Evolutionary conservation across 2,113 vertebrate genomes (phyloP).

Genomic region (Bubo bubo): DNA sequence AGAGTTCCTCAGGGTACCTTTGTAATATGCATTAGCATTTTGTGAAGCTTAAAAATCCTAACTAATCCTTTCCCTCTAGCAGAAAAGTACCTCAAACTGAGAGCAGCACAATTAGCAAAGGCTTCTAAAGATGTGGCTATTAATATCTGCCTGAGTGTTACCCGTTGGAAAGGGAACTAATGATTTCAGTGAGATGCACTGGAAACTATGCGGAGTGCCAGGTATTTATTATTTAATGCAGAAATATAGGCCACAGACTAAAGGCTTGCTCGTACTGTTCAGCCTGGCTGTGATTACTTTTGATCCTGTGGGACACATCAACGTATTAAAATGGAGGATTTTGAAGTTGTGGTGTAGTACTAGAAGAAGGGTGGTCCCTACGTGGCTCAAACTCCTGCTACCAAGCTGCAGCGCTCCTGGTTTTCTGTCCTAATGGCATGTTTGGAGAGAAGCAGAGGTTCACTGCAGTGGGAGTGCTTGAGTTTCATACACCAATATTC

Average conservation of each 20-base stretch:
- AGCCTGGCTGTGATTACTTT: constrained; percentile 33
- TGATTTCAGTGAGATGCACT: constrained; percentile 38
- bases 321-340: background rate
- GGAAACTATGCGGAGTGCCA: constrained; percentile 39
- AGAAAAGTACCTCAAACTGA: constrained; percentile 7
- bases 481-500: background rate
- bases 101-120: constrained; percentile 42
- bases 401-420: background rate
- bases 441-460: background rate
- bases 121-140: constrained; percentile 33
- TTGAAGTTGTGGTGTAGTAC: background rate
- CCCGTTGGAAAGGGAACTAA: constrained; percentile 19
- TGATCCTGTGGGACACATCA: background rate
- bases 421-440: rapidly evolving
- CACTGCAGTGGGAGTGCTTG: rapidly evolving
- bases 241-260: constrained; percentile 51
- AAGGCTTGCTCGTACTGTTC: background rate
- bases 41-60: constrained; percentile 35
- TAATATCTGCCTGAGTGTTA: constrained; percentile 41
- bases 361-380: background rate
- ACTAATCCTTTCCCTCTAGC: constrained; percentile 38
- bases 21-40: constrained; percentile 14
- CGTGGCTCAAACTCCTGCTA: background rate
- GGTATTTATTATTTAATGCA: constrained; percentile 68
- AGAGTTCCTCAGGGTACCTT: background rate